These are phyloP conservation scores for Podiceps cristatus DNA, from an alignment of 2,113 vertebrate genomes.

Conservation along the genomic window DNA sequence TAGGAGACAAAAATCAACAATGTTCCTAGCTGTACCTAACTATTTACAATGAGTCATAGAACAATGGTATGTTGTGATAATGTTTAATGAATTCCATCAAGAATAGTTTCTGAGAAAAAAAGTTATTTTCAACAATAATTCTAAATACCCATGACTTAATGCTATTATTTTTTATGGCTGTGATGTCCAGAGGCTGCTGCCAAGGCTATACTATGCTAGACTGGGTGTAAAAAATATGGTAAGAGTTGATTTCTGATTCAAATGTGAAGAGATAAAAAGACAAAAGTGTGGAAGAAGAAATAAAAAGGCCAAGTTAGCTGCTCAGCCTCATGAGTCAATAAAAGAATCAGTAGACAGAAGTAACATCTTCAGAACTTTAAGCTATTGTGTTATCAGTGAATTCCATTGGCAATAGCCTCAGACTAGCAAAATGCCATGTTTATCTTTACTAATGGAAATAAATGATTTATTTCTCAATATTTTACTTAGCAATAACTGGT, in stretches of 20 bases:
- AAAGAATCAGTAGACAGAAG: not conserved
- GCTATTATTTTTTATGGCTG: not conserved
- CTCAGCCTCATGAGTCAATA: not conserved
- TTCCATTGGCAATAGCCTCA: not conserved
- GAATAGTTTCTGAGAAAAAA: not conserved
- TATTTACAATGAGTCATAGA: not conserved
- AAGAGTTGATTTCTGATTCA: not conserved
- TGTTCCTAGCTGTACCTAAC: not conserved
- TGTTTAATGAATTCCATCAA: not conserved
- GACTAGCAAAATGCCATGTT: not conserved
- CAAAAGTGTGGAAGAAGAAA: not conserved
- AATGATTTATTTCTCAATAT: not conserved
- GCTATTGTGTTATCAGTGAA: not conserved
- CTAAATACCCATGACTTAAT: not conserved
- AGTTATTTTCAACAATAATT: not conserved
- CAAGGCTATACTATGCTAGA: not conserved
- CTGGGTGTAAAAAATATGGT: not conserved
- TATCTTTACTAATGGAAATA: not conserved
- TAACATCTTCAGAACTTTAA: not conserved
- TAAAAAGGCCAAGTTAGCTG: not conserved
- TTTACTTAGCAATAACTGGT: not conserved
- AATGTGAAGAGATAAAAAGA: not conserved
- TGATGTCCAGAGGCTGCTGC: not conserved
- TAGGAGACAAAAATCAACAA: not conserved
- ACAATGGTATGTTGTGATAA: not conserved